A percentile compares a stretch with the other conserved stretches of the same genome.
phyloP scores from a whole-genome alignment of 2,888 invertebrate genomes.

The Phasia obesa region DNA sequence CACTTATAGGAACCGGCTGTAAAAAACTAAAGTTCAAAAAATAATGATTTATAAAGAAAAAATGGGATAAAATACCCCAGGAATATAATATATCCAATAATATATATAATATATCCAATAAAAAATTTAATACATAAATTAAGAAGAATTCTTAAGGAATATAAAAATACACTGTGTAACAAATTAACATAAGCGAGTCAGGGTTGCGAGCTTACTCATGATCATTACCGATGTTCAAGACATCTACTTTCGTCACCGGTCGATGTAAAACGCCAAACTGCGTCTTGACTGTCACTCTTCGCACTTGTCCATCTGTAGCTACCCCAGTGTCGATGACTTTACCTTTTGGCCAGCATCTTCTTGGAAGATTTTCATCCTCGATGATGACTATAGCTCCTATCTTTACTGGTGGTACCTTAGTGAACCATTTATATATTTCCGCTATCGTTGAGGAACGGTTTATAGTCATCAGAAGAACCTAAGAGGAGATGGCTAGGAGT shows the following conservation, averaged over 20 bases:
- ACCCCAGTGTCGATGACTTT: not conserved
- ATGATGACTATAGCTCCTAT: constrained; percentile 31
- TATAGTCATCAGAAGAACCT: constrained; percentile 1
- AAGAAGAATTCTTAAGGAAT: too few relatives aligned
- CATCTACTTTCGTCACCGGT: constrained; percentile 30
- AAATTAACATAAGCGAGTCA: constrained; percentile 9
- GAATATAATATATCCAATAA: too few relatives aligned
- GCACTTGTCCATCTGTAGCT: constrained; percentile 24
- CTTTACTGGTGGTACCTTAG: not conserved
- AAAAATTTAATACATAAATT: too few relatives aligned
- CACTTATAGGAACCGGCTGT: too few relatives aligned
- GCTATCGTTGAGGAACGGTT: not conserved
- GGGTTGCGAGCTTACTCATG: constrained; percentile 15
- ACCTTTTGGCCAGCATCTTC: constrained; percentile 65
- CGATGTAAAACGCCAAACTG: constrained; percentile 4
- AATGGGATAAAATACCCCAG: too few relatives aligned
- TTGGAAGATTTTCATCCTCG: constrained; percentile 34
- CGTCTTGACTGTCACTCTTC: constrained; percentile 30
- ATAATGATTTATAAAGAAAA: too few relatives aligned
- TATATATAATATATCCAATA: too few relatives aligned
- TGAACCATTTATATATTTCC: not conserved
- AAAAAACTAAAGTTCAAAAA: too few relatives aligned
- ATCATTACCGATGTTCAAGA: constrained; percentile 17
- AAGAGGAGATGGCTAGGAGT: constrained; percentile 8
- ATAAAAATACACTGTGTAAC: too few relatives aligned